Percentiles rank a stretch among this genome's conserved stretches.
Evolutionary conservation across 2,888 invertebrate species (phyloP).

Genomic region (Helleia helle): DNA sequence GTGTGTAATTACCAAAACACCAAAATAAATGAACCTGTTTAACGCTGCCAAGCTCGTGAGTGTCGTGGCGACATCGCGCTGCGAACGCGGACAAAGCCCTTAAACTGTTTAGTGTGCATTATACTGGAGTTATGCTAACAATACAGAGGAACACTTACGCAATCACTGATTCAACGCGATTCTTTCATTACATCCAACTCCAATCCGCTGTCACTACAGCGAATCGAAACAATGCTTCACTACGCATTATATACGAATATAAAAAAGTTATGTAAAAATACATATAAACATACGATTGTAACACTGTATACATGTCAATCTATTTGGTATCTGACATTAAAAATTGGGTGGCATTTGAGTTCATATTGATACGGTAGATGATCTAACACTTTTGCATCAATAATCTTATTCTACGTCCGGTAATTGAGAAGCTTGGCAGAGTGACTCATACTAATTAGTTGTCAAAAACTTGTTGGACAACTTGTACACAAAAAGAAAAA

Average conservation of each 20-base stretch:
- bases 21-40: constrained; percentile 10
- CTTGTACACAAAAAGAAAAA: constrained; percentile 40
- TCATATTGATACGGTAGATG: constrained; percentile 25
- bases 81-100: not conserved
- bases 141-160: constrained; percentile 8
- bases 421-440: constrained; percentile 8
- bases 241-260: constrained; percentile 13
- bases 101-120: constrained; percentile 1
- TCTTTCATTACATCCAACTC: constrained; percentile 2
- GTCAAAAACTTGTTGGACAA: constrained; percentile 27
- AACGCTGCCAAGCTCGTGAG: constrained; percentile 10
- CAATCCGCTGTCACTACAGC: not conserved
- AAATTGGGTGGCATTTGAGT: constrained; percentile 7
- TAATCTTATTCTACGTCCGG: constrained; percentile 46
- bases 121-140: constrained; percentile 7
- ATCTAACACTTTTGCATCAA: constrained; percentile 67
- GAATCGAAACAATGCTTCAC: not conserved
- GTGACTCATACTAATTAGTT: constrained; percentile 7
- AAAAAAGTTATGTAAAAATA: constrained; percentile 13
- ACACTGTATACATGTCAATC: constrained; percentile 10
- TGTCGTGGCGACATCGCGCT: not conserved
- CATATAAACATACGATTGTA: constrained; percentile 10
- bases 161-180: constrained; percentile 14
- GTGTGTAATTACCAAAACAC: constrained; percentile 9
- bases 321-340: constrained; percentile 2